Base-by-base conservation (phyloP, 1,140 invertebrate species). In the Drosophila rhopaloa region DNA sequence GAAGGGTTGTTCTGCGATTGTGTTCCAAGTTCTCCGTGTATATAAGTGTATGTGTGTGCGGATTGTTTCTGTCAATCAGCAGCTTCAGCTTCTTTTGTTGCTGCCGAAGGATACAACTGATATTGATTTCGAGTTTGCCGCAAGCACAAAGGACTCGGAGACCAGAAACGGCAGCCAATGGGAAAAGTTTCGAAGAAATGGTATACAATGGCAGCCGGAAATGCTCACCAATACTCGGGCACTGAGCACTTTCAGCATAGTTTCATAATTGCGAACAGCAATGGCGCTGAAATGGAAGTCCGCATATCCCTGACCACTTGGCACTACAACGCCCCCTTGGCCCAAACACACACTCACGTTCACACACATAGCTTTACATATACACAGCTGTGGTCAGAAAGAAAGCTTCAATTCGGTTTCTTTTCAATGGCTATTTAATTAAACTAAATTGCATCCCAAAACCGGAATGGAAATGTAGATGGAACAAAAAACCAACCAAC, bases 1-100 rank as follows among this genome's bases (percentile, higher is more conserved):
- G 80, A 88, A 88, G 83, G 83, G 83, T 89, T 88, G 83, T 84
- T 88, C 71, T 71, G 44, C 58, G 70, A 57, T 72, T 72, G 68
- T 67, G 19, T 63, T 55, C 35, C 75, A 40, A 44, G 37, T 43
- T 54, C 50, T 53, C 9, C 40, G 38, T 46, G 37, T 60, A 8
- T 29, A 13, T 48, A 32, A 63, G 59, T 16, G 41, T 76, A 38
- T 47, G 54, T 51, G 55, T 66, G 53, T 55, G 56, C 67, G 84
- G 88, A 89, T 88, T 88, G 83, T 88, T 88, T 88, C 83, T 88
- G 83, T 88, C 83, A 88, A 88, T 88, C 84, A 88, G 79, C 83
- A 70, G 83, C 72, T 77, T 82, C 83, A 83, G 84, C 76, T 89
- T 82, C 83, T 89, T 85, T 88, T 88, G 79, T 88, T 88, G 73